These are phyloP conservation scores for Eueides isabella DNA, from an alignment of 1,140 invertebrate species.

Conservation along the genomic window DNA sequence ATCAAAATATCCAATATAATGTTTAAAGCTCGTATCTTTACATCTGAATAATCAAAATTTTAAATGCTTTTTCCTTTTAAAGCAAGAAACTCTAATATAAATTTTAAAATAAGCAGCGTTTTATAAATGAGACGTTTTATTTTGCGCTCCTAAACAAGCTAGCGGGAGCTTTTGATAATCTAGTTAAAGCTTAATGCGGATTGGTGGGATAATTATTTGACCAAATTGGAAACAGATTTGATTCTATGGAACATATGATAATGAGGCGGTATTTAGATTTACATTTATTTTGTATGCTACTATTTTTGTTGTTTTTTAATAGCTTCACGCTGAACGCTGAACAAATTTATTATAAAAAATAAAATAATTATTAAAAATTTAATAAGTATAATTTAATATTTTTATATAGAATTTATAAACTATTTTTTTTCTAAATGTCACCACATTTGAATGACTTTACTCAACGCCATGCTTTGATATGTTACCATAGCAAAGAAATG, in stretches of 20 bases:
- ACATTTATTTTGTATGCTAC: not conserved
- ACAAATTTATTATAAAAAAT: too few relatives aligned
- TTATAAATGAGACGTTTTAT: conserved; percentile 5
- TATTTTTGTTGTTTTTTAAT: not conserved
- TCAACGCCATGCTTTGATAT: too few relatives aligned
- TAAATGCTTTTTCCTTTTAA: too few relatives aligned
- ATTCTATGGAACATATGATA: not conserved
- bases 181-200: conserved; percentile 3
- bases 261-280: not conserved
- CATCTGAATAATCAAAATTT: too few relatives aligned
- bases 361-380: too few relatives aligned
- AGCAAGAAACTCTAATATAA: too few relatives aligned
- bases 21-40: too few relatives aligned
- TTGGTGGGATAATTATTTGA: conserved; percentile 4
- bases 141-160: conserved; percentile 1
- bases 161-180: conserved; percentile 7
- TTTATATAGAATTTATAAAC: too few relatives aligned
- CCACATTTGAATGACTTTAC: not conserved
- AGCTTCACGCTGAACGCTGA: not conserved
- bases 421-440: too few relatives aligned
- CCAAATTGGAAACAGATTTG: conserved; percentile 11
- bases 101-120: not conserved
- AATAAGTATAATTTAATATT: too few relatives aligned
- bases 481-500: too few relatives aligned
- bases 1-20: too few relatives aligned